phyloP scores from a whole-genome alignment of 1,140 invertebrate species.

The Heliothis subflexa region DNA sequence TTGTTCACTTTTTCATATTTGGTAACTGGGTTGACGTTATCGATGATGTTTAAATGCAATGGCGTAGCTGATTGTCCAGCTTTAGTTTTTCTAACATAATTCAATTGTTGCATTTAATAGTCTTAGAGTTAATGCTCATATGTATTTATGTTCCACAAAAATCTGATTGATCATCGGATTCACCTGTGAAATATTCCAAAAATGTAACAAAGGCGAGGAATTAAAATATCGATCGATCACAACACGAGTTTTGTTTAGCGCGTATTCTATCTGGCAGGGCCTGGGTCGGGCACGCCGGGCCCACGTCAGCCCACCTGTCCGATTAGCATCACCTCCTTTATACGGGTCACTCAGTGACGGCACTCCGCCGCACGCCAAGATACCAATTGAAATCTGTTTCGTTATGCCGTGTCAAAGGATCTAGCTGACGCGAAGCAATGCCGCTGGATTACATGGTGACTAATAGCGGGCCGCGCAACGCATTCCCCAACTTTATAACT shows the following conservation, averaged over 20 bases:
- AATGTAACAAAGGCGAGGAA: slow-evolving; percentile 53
- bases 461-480: slow-evolving; percentile 61
- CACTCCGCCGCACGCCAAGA: slow-evolving; percentile 58
- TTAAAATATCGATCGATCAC: slow-evolving; percentile 64
- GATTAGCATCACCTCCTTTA: slow-evolving; percentile 80
- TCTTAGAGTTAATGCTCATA: background rate
- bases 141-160: slow-evolving; percentile 4
- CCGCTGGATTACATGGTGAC: slow-evolving; percentile 71
- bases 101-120: background rate
- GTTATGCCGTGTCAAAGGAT: slow-evolving; percentile 75
- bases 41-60: slow-evolving; percentile 36
- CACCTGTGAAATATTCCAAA: slow-evolving; percentile 42
- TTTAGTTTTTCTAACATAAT: background rate
- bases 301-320: slow-evolving; percentile 80
- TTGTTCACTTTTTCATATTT: slow-evolving; percentile 58
- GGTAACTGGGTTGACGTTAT: slow-evolving; percentile 54
- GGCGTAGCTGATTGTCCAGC: slow-evolving; percentile 1
- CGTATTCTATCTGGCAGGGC: slow-evolving; percentile 42
- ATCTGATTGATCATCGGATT: slow-evolving; percentile 42
- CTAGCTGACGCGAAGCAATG: slow-evolving; percentile 68
- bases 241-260: slow-evolving; percentile 54
- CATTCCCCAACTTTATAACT: slow-evolving; percentile 50
- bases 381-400: slow-evolving; percentile 82
- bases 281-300: slow-evolving; percentile 49
- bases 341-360: slow-evolving; percentile 72